These are phyloP conservation scores for Echinometra lucunter DNA, from an alignment of 53 echinoderm and acorn worm genomes.

Conservation along the genomic window DNA sequence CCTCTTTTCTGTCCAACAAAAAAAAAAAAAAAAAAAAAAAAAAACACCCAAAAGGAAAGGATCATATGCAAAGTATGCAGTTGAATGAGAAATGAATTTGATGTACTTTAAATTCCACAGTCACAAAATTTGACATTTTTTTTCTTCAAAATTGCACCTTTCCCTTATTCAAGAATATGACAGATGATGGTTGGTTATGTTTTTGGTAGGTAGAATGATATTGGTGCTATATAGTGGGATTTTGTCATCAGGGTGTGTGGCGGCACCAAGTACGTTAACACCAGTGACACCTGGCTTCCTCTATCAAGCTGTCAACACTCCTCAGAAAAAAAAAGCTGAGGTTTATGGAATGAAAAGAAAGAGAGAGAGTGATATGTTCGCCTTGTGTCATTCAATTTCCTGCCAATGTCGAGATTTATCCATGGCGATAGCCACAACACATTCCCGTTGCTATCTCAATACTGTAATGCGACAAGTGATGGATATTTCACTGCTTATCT, in stretches of 20 bases:
- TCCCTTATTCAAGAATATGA: background rate
- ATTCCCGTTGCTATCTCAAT: conserved; percentile 50
- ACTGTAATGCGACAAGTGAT: conserved; percentile 37
- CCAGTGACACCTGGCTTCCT: conserved; percentile 52
- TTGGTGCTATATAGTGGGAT: background rate
- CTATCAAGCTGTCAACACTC: conserved; percentile 10
- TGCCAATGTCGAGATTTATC: conserved; percentile 37
- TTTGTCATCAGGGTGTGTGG: conserved; percentile 12
- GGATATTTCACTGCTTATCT: background rate
- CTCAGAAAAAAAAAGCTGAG: background rate
- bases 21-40: too few relatives aligned
- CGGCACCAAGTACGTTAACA: conserved; percentile 19
- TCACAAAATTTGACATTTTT: too few relatives aligned
- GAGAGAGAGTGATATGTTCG: conserved; percentile 49
- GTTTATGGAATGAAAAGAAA: background rate
- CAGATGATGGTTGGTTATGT: background rate
- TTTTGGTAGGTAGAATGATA: background rate
- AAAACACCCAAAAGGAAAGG: too few relatives aligned
- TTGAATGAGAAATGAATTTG: too few relatives aligned
- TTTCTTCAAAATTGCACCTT: background rate
- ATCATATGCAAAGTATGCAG: too few relatives aligned
- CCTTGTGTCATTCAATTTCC: conserved; percentile 59
- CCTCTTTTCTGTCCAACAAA: too few relatives aligned
- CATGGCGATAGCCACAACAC: conserved; percentile 61
- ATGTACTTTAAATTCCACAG: too few relatives aligned